A percentile compares a stretch with the other conserved stretches of the same genome.
These are phyloP conservation scores for Bubo scandiacus DNA, from an alignment of 2,113 vertebrate genomes.

Conservation along the genomic window DNA sequence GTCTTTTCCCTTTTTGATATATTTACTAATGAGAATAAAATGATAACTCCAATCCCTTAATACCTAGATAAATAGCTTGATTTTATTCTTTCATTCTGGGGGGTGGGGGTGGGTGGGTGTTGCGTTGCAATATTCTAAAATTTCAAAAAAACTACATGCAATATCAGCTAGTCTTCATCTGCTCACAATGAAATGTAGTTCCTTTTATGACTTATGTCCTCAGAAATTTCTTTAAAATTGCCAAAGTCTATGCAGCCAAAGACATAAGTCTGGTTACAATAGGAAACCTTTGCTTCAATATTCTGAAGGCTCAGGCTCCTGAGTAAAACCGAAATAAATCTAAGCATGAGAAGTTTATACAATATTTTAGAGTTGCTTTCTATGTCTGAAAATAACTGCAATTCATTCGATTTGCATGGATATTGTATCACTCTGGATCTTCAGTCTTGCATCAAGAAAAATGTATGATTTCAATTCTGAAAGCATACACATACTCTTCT, in stretches of 20 bases:
- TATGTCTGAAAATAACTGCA: neutral
- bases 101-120: too few relatives aligned
- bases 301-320: neutral
- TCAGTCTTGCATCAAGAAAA: too few relatives aligned
- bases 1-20: neutral
- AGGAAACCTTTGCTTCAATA: neutral
- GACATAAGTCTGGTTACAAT: neutral
- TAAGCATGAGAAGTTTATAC: neutral
- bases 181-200: neutral
- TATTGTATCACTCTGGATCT: neutral
- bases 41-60: neutral
- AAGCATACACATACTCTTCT: rapidly evolving
- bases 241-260: neutral
- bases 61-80: neutral
- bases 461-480: neutral
- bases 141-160: neutral
- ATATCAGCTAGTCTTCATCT: neutral
- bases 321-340: neutral
- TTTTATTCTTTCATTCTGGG: neutral
- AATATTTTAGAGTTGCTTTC: neutral
- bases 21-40: neutral
- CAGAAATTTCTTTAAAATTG: neutral
- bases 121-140: neutral
- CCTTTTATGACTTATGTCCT: neutral
- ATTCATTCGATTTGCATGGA: neutral